Evolutionary conservation across 2,113 vertebrate genomes (phyloP).

Genomic region (Rhadina sibilatrix): DNA sequence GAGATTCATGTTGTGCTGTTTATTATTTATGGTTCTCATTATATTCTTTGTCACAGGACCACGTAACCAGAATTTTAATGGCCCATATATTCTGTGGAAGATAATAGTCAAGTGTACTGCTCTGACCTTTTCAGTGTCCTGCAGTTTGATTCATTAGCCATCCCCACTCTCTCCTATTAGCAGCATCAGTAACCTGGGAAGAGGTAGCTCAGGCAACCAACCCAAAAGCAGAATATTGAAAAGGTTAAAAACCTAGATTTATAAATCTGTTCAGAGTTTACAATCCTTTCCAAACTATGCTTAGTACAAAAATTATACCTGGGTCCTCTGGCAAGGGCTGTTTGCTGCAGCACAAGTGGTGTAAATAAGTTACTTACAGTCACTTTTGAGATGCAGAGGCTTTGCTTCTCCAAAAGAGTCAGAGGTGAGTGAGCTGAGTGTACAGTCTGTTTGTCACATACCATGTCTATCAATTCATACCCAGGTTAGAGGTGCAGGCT

Average conservation of each 20-base stretch:
- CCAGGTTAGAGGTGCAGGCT: background rate
- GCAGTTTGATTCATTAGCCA: constrained; percentile 69
- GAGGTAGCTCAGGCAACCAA: constrained; percentile 38
- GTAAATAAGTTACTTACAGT: constrained; percentile 30
- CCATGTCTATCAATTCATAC: background rate
- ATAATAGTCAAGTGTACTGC: constrained; percentile 67
- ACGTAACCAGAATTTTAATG: constrained; percentile 68
- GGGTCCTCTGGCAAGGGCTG: constrained; percentile 18
- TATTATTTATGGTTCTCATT: constrained; percentile 75
- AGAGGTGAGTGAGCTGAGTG: background rate
- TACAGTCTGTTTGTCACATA: background rate
- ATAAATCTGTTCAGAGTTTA: constrained; percentile 57
- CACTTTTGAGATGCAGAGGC: background rate
- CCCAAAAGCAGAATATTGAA: constrained; percentile 62
- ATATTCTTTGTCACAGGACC: constrained; percentile 69
- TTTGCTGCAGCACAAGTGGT: background rate
- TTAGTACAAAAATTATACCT: constrained; percentile 30
- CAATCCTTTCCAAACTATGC: constrained; percentile 40
- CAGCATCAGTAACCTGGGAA: constrained; percentile 45
- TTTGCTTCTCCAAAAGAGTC: background rate
- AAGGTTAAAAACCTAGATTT: constrained; percentile 64
- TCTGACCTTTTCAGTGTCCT: constrained; percentile 68
- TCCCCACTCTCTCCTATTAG: constrained; percentile 60
- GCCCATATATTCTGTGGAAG: constrained; percentile 63
- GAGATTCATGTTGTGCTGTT: constrained; percentile 65